A percentile compares a stretch with the other conserved stretches of the same genome.
Evolutionary conservation across 2,113 vertebrate species (phyloP).

Genomic region (Paedocypris sp.): DNA sequence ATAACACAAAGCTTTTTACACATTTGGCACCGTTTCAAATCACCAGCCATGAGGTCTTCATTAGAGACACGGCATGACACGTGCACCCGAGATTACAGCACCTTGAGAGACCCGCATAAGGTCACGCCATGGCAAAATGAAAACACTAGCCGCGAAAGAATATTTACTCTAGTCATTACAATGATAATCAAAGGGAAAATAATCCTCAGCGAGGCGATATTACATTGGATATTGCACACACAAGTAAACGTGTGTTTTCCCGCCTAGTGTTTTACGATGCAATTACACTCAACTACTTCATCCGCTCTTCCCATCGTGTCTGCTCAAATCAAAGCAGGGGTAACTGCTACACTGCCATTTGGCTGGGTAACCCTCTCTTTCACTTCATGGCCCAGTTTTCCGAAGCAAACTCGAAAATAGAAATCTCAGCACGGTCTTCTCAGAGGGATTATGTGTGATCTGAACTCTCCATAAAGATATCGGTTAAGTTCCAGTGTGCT

Average conservation of each 20-base stretch:
- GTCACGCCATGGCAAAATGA: not conserved
- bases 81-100: conserved; percentile 5
- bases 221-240: not conserved
- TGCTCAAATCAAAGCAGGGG: conserved; percentile 22
- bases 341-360: conserved; percentile 8
- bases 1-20: conserved; percentile 43
- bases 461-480: conserved; percentile 26
- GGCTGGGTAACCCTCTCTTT: not conserved
- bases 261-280: not conserved
- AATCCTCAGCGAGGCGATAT: conserved; percentile 4
- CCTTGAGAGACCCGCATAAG: not conserved
- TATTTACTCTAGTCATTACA: conserved; percentile 3
- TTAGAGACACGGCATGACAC: conserved; percentile 17
- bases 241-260: conserved; percentile 10
- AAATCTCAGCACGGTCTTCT: conserved; percentile 11
- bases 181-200: not conserved
- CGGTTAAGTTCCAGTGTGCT: conserved; percentile 31
- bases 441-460: conserved; percentile 30
- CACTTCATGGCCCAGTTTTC: conserved; percentile 1
- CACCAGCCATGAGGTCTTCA: conserved; percentile 36
- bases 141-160: not conserved
- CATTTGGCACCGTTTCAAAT: conserved; percentile 40
- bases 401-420: conserved; percentile 27
- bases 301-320: conserved; percentile 4
- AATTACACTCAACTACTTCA: not conserved